Conservation (phyloP, 2,113 vertebrate genomes). For the Turnix velox region DNA sequence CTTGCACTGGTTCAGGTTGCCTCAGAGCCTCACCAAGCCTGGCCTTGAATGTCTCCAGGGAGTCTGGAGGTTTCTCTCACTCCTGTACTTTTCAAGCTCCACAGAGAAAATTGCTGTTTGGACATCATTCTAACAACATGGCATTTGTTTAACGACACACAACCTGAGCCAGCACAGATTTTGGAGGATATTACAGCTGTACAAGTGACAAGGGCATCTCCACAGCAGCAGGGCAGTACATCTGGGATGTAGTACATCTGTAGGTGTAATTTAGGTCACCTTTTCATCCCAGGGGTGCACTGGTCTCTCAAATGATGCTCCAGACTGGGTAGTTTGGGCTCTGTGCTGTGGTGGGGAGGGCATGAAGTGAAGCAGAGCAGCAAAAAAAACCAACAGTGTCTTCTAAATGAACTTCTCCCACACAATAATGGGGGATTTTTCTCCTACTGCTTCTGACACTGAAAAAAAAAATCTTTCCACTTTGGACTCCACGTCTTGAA, state of each 20-base stretch:
- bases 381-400: background rate
- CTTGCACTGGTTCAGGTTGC: too few species aligned
- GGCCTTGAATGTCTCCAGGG: too few species aligned
- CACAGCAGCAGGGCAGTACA: background rate
- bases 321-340: background rate
- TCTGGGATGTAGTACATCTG: background rate
- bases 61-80: background rate
- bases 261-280: background rate
- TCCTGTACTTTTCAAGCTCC: background rate
- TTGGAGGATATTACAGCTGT: background rate
- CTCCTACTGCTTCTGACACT: background rate
- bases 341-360: background rate
- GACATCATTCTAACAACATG: fast-evolving
- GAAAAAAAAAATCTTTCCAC: background rate
- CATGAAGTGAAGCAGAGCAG: background rate
- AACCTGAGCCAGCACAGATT: fast-evolving
- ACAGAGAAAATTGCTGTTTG: background rate
- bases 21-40: too few species aligned
- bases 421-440: background rate
- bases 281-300: background rate
- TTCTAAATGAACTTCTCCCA: background rate
- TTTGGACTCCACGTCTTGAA: background rate
- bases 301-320: background rate
- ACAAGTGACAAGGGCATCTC: fast-evolving
- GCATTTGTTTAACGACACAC: fast-evolving